Evolutionary conservation across 1,140 invertebrate genomes (phyloP).

Genomic region (Magallana angulata): DNA sequence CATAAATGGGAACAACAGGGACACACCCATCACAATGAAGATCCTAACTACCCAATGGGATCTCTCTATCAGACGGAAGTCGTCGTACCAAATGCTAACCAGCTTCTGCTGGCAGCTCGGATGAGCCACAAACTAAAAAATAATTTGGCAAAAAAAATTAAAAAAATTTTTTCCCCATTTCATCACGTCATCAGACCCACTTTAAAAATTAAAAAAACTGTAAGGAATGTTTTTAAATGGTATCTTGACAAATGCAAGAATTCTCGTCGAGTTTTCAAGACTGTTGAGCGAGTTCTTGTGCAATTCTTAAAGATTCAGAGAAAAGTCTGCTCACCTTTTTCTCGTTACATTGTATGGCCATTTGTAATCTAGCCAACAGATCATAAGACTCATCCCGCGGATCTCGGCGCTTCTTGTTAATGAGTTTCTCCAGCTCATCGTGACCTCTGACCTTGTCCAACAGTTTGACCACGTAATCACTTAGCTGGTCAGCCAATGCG

Average conservation of each 20-base stretch:
- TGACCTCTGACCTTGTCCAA: constrained; percentile 67
- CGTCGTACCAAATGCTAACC: constrained; percentile 79
- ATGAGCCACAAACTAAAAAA: constrained; percentile 77
- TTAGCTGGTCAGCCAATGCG: constrained; percentile 80
- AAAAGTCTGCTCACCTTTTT: constrained; percentile 54
- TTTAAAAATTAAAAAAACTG: too few relatives aligned
- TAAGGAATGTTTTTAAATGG: too few relatives aligned
- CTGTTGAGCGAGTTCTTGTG: too few relatives aligned
- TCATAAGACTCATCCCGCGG: constrained; percentile 62
- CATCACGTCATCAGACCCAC: too few relatives aligned
- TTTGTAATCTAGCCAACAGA: constrained; percentile 70
- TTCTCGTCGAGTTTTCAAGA: too few relatives aligned
- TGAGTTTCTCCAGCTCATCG: constrained; percentile 66
- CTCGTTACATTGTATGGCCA: constrained; percentile 69
- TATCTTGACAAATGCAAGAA: too few relatives aligned
- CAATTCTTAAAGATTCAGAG: too few relatives aligned
- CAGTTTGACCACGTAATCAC: constrained; percentile 68
- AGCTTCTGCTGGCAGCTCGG: constrained; percentile 76
- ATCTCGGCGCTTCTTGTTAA: constrained; percentile 57
- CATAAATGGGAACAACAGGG: constrained; percentile 66
- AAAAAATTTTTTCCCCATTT: background rate
- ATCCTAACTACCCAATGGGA: constrained; percentile 47
- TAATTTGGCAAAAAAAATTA: background rate
- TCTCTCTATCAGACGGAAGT: constrained; percentile 61
- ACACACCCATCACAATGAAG: constrained; percentile 52